phyloP scores from a whole-genome alignment of 2,113 vertebrate genomes.

The Thalassoma bifasciatum region DNA sequence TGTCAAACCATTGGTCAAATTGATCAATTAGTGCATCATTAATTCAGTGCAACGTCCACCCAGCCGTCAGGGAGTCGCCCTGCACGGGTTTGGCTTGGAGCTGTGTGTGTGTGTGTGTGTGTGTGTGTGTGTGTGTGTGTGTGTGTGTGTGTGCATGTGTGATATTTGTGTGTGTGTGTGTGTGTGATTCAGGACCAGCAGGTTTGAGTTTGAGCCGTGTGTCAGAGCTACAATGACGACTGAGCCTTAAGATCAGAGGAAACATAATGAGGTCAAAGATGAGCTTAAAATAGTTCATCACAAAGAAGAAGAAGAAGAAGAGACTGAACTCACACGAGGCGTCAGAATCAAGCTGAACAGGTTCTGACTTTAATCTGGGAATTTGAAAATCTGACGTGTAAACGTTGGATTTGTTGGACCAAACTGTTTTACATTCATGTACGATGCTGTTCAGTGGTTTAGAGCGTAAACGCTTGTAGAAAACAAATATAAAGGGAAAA shows the following conservation, averaged over 20 bases:
- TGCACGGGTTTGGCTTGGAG: neutral
- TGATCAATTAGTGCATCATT: too few species aligned
- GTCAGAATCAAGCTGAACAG: neutral
- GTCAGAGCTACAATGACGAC: neutral
- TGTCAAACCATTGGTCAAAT: too few species aligned
- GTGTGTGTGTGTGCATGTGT: slow-evolving; percentile 12
- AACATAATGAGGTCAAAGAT: neutral
- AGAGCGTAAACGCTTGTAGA: too few species aligned
- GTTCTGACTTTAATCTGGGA: neutral
- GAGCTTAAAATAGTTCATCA: neutral
- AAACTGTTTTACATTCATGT: too few species aligned
- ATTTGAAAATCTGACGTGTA: neutral
- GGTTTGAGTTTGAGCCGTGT: slow-evolving; percentile 25
- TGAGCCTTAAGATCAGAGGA: neutral
- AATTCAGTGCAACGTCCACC: neutral
- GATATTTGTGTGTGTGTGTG: neutral
- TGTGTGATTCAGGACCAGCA: slow-evolving; percentile 43
- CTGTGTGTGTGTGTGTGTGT: too few species aligned
- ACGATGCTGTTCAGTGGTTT: too few species aligned
- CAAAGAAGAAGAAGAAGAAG: neutral
- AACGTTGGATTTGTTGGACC: too few species aligned
- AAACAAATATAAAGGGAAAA: too few species aligned
- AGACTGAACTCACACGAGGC: neutral
- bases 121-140: too few species aligned
- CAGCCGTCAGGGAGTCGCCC: neutral